Base-by-base conservation (phyloP, 2,888 invertebrate species). In the Ormyrus pomaceus region DNA sequence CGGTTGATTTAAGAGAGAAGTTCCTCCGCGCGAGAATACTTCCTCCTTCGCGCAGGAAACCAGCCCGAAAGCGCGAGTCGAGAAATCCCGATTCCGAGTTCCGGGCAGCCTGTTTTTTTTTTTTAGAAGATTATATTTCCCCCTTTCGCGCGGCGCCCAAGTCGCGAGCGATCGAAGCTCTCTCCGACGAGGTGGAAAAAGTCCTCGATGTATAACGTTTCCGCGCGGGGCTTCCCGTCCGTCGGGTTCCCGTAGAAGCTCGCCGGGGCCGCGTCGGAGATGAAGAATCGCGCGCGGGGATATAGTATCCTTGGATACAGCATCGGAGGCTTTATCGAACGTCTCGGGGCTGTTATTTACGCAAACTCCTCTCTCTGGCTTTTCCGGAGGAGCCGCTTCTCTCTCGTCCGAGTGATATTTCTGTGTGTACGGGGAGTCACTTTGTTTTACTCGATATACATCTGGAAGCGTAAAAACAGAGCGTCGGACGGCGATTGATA, bases 401-500 rank as follows among this genome's bases (percentile, higher is more conserved):
- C 19, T 19, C 19, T 19, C 19, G 19, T 19, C 19, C 19, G 2
- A 2, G 19, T 2, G 19, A 19, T 19, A 19, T 19, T 19, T 19
- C 19, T 19, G 19, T 19, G 19, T 19, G 55, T 55, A 45, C 34
- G 45, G 45, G 45, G 34, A 68, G 68, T 7, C 6, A 6, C 50
- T 45, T 45, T 7, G 68, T 45, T 68, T 34, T 53, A 55, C 68
- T 68, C 55, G 55, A 53, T 68, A 19, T 19, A 3, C 11, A 45
- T 61, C 45, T 34, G 46, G n/a, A 10, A 51, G 55, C 55, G 13
- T 51, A 51, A 51, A 65, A 65, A 65, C 65, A 65, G 13, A 51
- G 11, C 34, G 11, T 5, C 11, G 19, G 10, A 11, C 11, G 48
- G 64, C 11, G 19, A 19, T 64, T 64, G 11, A 34, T 68, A 68